phyloP scores from a whole-genome alignment of 1,140 invertebrate species.

The Panulirus ornatus region DNA sequence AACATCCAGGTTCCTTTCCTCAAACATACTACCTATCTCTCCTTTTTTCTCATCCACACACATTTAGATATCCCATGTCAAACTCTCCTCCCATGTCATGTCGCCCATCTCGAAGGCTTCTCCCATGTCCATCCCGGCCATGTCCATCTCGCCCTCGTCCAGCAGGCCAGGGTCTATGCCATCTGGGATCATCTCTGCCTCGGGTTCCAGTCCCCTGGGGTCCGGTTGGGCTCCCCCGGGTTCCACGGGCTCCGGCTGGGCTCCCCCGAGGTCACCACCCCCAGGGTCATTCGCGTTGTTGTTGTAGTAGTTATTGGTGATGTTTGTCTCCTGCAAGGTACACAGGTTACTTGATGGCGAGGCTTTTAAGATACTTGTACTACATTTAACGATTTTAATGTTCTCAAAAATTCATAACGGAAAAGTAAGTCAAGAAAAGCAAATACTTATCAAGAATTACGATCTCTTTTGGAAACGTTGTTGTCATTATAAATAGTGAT shows the following conservation, averaged over 20 bases:
- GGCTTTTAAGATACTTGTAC: neutral
- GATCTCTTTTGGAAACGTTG: too few relatives aligned
- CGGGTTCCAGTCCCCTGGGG: constrained; percentile 8
- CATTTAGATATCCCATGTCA: too few relatives aligned
- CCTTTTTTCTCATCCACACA: too few relatives aligned
- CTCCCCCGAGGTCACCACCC: neutral
- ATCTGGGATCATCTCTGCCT: constrained; percentile 38
- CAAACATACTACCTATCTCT: too few relatives aligned
- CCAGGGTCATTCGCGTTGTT: neutral
- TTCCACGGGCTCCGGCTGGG: neutral
- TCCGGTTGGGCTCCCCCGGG: neutral
- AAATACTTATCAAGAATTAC: too few relatives aligned
- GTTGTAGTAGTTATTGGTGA: constrained; percentile 55
- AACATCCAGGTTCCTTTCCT: too few relatives aligned
- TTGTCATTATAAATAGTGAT: too few relatives aligned
- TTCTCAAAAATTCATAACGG: too few relatives aligned
- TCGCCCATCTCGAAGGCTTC: constrained; percentile 35
- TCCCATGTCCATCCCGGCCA: constrained; percentile 18
- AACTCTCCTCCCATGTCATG: constrained; percentile 25
- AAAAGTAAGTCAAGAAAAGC: too few relatives aligned
- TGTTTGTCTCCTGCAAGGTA: constrained; percentile 26
- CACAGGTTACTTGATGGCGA: too few relatives aligned
- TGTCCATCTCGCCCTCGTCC: constrained; percentile 16
- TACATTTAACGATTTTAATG: neutral
- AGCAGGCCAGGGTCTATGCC: constrained; percentile 32